These are phyloP conservation scores for Heteromormyrus szaboi DNA, from an alignment of 2,797 vertebrate genomes.

Conservation along the genomic window DNA sequence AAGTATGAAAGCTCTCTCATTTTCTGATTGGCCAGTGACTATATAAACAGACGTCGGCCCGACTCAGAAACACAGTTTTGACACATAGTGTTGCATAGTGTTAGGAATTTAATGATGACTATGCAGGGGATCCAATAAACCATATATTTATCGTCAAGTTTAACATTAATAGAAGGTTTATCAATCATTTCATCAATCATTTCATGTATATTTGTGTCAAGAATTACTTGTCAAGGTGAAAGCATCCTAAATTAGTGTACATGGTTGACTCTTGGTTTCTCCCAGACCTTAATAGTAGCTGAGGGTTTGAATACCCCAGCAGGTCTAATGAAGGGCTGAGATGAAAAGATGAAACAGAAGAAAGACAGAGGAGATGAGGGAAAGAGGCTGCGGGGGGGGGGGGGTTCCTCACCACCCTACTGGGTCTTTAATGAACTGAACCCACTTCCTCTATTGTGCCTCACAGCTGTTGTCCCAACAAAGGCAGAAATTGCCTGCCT, in stretches of 20 bases:
- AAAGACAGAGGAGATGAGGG: conserved; percentile 36
- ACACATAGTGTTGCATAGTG: background rate
- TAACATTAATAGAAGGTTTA: background rate
- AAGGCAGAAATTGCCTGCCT: conserved; percentile 55
- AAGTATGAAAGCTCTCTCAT: background rate
- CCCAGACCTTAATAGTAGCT: background rate
- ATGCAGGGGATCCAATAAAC: background rate
- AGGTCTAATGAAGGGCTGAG: background rate
- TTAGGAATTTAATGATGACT: background rate
- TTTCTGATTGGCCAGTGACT: background rate
- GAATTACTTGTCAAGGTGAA: background rate
- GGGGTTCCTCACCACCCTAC: conserved; percentile 35
- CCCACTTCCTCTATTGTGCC: conserved; percentile 55
- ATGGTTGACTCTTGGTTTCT: background rate
- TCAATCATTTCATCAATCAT: background rate
- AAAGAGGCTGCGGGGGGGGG: conserved; percentile 34
- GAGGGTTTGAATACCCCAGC: background rate
- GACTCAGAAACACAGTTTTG: background rate
- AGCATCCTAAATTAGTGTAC: background rate
- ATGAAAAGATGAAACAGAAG: conserved; percentile 27
- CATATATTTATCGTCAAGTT: background rate
- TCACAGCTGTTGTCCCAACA: conserved; percentile 57
- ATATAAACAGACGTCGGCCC: background rate
- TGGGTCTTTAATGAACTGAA: conserved; percentile 64
- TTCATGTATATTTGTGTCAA: background rate